phyloP scores from a whole-genome alignment of 2,113 vertebrate genomes.

The Eleginops maclovinus region DNA sequence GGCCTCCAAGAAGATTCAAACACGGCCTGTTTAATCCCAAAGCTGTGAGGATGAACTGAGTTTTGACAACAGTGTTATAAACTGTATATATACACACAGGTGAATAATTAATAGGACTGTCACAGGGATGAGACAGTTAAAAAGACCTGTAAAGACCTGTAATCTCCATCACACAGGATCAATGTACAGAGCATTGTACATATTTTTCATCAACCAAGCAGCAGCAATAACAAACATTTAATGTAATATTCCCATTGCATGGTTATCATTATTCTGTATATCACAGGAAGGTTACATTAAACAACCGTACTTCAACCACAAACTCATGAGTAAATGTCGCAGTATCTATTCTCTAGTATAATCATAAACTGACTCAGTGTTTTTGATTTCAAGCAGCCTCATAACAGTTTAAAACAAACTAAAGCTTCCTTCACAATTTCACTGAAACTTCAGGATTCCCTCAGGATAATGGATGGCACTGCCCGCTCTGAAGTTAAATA shows the following conservation, averaged over 20 bases:
- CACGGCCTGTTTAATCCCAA: conserved; percentile 45
- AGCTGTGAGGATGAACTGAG: conserved; percentile 23
- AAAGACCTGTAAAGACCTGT: conserved; percentile 13
- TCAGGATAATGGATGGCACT: conserved; percentile 67
- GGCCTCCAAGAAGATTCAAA: conserved; percentile 34
- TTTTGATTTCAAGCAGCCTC: conserved; percentile 21
- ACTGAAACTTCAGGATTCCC: conserved; percentile 31
- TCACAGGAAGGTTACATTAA: conserved; percentile 29
- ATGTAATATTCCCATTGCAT: conserved; percentile 50
- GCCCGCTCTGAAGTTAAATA: conserved; percentile 27
- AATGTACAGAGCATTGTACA: conserved; percentile 66
- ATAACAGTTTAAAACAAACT: conserved; percentile 1
- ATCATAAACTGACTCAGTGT: conserved; percentile 24
- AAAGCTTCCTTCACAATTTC: conserved; percentile 30
- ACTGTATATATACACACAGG: conserved; percentile 38
- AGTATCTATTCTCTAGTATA: conserved; percentile 51
- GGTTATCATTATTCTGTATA: conserved; percentile 54
- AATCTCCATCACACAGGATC: conserved; percentile 11
- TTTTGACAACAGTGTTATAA: conserved; percentile 36
- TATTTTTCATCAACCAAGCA: conserved; percentile 53
- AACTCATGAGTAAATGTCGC: conserved; percentile 13
- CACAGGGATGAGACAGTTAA: conserved; percentile 13
- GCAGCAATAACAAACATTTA: conserved; percentile 61
- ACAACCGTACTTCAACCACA: conserved; percentile 42
- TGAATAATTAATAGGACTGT: conserved; percentile 21